Evolutionary conservation across 2,888 invertebrate species (phyloP), one percentile per base, ranked within the genome.

Genomic region (Urechis unicinctus): DNA sequence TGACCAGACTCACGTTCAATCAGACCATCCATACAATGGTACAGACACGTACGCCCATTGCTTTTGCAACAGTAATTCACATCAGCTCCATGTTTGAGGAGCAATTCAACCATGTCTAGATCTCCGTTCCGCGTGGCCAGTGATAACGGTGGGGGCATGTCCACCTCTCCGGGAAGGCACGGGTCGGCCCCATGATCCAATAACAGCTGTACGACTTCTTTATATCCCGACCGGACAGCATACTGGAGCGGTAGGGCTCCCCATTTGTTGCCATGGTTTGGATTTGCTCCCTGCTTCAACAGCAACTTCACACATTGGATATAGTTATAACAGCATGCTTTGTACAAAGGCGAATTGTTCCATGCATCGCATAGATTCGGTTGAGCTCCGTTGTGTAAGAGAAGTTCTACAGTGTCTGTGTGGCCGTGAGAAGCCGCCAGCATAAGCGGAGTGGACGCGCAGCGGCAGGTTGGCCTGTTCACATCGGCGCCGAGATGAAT

Each of bases 211-310:
- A 60, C 56, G n/a, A 55, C 45, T 25, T 56, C 46, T 25, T 26
- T 3, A 29, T 58, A 31, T 2, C 58, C 60, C 45, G 55, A 56
- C 17, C 49, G 43, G 25, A 50, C 46, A 13, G 60, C 60, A 25
- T 58, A 58, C 28, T 60, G 60, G 17, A 60, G 29, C 3, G 60
- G 58, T 21, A 53, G 36, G 28, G 56, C 58, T 1, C 58, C 60
- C 60, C 60, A 60, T 25, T 50, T 41, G 53, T 60, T 60, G 46
- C 50, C 42, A 2, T 13, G 89, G 79, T 92, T 91, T 3, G 91
- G 89, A 76, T 91, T 87, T 0, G 92, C 92, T 0, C 92, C 91
- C 63, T 87, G 84, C 69, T 90, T 88, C 26, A 92, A 80, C 2
- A 92, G 81, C 41, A 88, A 80, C 65, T 75, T 72, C 9, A 82